A percentile compares a stretch with the other conserved stretches of the same genome.
These are phyloP conservation scores for Calycopis cecrops DNA, from an alignment of 1,140 invertebrate genomes.

Conservation along the genomic window DNA sequence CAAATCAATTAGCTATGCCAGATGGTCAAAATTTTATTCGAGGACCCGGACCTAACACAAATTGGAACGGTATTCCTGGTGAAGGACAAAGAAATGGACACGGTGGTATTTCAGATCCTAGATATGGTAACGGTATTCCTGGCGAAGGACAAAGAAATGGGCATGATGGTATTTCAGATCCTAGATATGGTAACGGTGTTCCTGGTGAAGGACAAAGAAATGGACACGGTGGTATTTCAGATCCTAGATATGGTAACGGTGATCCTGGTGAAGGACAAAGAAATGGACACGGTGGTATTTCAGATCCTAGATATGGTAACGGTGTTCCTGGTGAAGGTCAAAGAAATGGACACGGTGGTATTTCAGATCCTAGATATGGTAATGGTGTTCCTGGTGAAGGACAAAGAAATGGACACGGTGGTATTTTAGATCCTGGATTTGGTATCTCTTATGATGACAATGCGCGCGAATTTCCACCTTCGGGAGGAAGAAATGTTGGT, in stretches of 20 bases:
- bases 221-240: background rate
- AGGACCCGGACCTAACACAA: background rate
- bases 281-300: background rate
- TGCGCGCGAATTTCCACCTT: background rate
- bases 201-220: too few relatives aligned
- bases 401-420: background rate
- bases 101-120: background rate
- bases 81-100: background rate
- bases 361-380: background rate
- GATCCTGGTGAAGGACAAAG: too few relatives aligned
- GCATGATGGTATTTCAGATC: background rate
- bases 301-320: too few relatives aligned
- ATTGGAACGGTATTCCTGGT: background rate
- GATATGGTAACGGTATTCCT: too few relatives aligned
- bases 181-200: too few relatives aligned
- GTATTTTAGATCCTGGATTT: background rate
- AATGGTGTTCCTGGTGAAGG: background rate
- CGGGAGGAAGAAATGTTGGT: background rate
- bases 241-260: too few relatives aligned
- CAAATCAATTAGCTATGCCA: background rate
- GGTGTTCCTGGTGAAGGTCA: background rate
- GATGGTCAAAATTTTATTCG: background rate
- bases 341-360: background rate
- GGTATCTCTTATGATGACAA: background rate
- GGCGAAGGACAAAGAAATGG: background rate